A percentile compares a stretch with the other conserved stretches of the same genome.
These are phyloP conservation scores for Byasa hedistus DNA, from an alignment of 2,888 invertebrate species.

Conservation along the genomic window DNA sequence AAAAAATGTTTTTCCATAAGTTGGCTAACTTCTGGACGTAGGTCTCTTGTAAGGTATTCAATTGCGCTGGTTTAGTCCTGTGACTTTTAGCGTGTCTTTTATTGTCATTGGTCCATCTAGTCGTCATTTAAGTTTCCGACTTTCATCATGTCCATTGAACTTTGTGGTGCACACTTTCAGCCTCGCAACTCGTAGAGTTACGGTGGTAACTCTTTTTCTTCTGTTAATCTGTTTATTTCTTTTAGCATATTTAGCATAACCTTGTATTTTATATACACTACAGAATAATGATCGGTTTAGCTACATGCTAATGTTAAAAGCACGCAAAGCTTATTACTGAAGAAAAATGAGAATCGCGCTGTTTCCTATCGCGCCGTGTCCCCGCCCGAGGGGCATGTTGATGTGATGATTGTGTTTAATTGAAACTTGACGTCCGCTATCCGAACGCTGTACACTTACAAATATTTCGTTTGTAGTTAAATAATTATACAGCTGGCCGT, in stretches of 20 bases:
- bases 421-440: constrained; percentile 46
- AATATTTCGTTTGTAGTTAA: constrained; percentile 26
- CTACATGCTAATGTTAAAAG: constrained; percentile 8
- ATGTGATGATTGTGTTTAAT: constrained; percentile 54
- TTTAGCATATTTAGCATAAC: not conserved
- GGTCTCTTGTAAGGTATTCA: too few species aligned
- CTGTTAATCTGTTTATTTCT: too few species aligned
- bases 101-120: too few species aligned
- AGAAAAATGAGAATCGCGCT: constrained; percentile 44
- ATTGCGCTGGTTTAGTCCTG: too few species aligned
- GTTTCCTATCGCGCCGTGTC: constrained; percentile 40
- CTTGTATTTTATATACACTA: not conserved
- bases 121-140: too few species aligned
- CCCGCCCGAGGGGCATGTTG: constrained; percentile 41
- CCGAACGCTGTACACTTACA: constrained; percentile 31
- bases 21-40: too few species aligned
- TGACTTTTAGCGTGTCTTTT: too few species aligned
- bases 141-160: too few species aligned
- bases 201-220: too few species aligned
- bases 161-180: too few species aligned
- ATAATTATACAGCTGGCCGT: constrained; percentile 29
- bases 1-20: too few species aligned
- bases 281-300: constrained; percentile 23
- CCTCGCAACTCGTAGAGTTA: too few species aligned
- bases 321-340: constrained; percentile 38